Conservation (phyloP, 1,140 invertebrate species). For the Lepidurus packardi region DNA sequence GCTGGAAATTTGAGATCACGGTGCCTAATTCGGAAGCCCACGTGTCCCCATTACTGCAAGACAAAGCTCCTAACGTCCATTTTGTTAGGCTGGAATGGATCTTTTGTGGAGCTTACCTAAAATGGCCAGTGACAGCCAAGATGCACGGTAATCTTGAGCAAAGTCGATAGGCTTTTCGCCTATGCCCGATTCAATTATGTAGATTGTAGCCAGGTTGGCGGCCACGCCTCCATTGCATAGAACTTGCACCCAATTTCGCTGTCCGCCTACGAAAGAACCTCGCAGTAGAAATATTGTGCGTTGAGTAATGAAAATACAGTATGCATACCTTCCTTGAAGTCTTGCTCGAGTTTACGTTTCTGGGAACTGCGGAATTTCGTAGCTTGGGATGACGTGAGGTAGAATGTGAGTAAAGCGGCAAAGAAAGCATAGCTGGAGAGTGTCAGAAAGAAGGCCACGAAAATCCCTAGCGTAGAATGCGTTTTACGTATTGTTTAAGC, state of each 20-base stretch:
- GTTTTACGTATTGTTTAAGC: constrained; percentile 25
- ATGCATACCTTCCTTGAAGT: constrained; percentile 68
- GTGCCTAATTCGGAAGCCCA: constrained; percentile 85
- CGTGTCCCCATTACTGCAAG: constrained; percentile 82
- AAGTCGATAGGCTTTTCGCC: constrained; percentile 76
- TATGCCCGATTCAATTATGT: constrained; percentile 71
- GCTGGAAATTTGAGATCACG: constrained; percentile 61
- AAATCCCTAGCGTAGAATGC: constrained; percentile 49
- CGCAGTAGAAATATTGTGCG: constrained; percentile 20
- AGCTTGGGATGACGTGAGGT: constrained; percentile 70
- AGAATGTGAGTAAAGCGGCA: constrained; percentile 67
- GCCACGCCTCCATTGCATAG: constrained; percentile 84
- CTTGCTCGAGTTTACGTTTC: constrained; percentile 68
- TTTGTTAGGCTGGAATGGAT: neutral
- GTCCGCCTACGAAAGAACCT: constrained; percentile 53
- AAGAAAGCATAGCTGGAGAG: constrained; percentile 72
- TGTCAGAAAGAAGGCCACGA: constrained; percentile 73
- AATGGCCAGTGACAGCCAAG: constrained; percentile 73
- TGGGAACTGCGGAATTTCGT: constrained; percentile 65
- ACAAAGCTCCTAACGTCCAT: constrained; percentile 56
- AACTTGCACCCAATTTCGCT: constrained; percentile 86
- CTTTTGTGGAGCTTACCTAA: constrained; percentile 51
- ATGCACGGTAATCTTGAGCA: constrained; percentile 63
- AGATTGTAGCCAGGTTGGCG: constrained; percentile 66
- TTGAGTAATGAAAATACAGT: constrained; percentile 20